A percentile compares a stretch with the other conserved stretches of the same genome.
Evolutionary conservation across 2,888 invertebrate species (phyloP).

Genomic region (Patella depressa): DNA sequence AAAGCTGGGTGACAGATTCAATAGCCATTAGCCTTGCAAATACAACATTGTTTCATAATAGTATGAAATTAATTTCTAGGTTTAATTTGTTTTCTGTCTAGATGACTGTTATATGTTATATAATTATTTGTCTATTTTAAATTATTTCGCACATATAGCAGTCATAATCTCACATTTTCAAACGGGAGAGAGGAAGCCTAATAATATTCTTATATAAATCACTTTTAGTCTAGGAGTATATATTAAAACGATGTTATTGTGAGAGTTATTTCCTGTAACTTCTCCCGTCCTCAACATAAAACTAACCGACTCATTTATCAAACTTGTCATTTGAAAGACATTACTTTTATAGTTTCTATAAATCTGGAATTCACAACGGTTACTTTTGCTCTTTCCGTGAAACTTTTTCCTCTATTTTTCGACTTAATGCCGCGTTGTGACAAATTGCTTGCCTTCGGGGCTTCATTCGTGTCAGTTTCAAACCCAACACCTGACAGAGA

Average conservation of each 20-base stretch:
- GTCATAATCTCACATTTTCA: too few species aligned
- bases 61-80: too few species aligned
- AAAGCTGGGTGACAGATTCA: too few species aligned
- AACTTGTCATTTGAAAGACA: conserved; percentile 6
- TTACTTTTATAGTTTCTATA: background rate
- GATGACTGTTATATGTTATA: too few species aligned
- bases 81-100: too few species aligned
- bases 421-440: background rate
- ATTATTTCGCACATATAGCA: too few species aligned
- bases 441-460: conserved; percentile 11
- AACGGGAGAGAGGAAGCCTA: too few species aligned
- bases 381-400: background rate
- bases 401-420: conserved; percentile 2
- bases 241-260: background rate
- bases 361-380: conserved; percentile 8
- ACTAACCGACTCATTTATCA: background rate
- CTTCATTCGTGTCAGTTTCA: background rate
- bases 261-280: conserved; percentile 7
- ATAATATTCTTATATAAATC: too few species aligned
- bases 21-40: too few species aligned
- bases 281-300: background rate
- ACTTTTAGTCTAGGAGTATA: too few species aligned
- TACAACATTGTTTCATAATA: too few species aligned
- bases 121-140: too few species aligned
- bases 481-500: conserved; percentile 5